Conservation (phyloP, 2,113 vertebrate genomes). For the Odontophorus gujanensis region DNA sequence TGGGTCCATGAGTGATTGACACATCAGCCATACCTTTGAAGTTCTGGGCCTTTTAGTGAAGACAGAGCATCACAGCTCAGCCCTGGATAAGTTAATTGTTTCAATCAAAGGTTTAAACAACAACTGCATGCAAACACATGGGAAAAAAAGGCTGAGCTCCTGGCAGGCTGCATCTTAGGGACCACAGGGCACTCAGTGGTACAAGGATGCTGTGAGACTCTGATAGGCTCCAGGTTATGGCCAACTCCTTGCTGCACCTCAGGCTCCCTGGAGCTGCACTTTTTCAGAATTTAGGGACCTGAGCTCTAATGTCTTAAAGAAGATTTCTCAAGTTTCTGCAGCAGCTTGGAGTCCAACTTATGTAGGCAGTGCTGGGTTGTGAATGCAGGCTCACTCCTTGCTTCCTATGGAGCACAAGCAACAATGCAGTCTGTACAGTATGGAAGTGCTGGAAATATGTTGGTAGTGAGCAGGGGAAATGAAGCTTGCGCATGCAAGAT, state of each 20-base stretch:
- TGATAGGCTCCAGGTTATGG: accelerated
- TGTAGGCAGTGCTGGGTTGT: accelerated
- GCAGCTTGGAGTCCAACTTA: accelerated
- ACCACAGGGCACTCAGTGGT: background rate
- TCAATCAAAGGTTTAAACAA: slow-evolving; percentile 62
- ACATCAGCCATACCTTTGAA: slow-evolving; percentile 55
- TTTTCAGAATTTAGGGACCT: background rate
- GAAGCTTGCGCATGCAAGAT: background rate
- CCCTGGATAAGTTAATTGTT: slow-evolving; percentile 57
- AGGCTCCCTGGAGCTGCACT: accelerated
- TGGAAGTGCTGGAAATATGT: background rate
- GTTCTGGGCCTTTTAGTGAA: background rate
- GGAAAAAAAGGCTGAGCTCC: background rate
- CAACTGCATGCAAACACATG: slow-evolving; percentile 33
- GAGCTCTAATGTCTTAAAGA: background rate
- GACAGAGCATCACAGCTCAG: slow-evolving; percentile 8
- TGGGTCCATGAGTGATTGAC: background rate
- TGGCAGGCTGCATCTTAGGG: background rate
- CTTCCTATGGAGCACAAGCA: background rate
- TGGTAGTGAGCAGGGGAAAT: background rate
- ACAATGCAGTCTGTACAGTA: background rate
- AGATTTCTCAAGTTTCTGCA: background rate
- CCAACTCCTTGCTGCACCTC: accelerated
- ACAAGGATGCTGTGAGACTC: background rate
- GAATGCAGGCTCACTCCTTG: background rate